Evolutionary conservation across 2,888 invertebrate species (phyloP), one percentile per base, ranked within the genome.

Genomic region (Gastracanthus pulcherrimus): DNA sequence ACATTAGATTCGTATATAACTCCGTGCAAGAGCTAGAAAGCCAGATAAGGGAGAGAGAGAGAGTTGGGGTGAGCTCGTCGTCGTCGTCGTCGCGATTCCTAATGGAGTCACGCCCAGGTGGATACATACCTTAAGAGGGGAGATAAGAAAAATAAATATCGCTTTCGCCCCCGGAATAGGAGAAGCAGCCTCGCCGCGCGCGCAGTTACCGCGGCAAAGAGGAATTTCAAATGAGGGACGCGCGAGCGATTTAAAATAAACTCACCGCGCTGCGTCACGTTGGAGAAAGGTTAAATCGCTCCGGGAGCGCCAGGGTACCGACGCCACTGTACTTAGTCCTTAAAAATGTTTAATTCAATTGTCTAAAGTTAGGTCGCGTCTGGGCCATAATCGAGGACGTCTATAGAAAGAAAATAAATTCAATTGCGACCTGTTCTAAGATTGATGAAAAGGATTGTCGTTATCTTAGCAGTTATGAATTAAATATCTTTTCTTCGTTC

Each of bases 61-160:
- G 36, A 23, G 23, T 55, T 9, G 31, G 26, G n/a, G 19, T 13
- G 4, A 7, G 13, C 38, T n/a, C 19, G 45, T 48, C 69, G 62
- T 58, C 62, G 67, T n/a, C 16, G 58, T 78, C 66, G 58, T 80
- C 75, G 78, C 76, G 75, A 83, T 80, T 81, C 78, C 78, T 84
- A 84, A 84, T 82, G 82, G 82, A 84, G 83, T 84, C 82, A 84
- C 83, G 83, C 83, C 80, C 82, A 84, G 78, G 75, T 82, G 69
- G 72, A 72, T 84, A 71, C 67, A 78, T 71, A 77, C 51, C 76
- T 75, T 79, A 72, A 79, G 60, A 64, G 23, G 67, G 38, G 64
- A 75, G 82, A 71, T 79, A 79, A 82, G 82, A 82, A 82, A 82
- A 82, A 82, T 79, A 82, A 76, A 82, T 82, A 79, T 79, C 72